Percentiles rank a stretch among this genome's conserved stretches.
phyloP scores from a whole-genome alignment of 2,113 vertebrate species.

The Archocentrus centrarchus region DNA sequence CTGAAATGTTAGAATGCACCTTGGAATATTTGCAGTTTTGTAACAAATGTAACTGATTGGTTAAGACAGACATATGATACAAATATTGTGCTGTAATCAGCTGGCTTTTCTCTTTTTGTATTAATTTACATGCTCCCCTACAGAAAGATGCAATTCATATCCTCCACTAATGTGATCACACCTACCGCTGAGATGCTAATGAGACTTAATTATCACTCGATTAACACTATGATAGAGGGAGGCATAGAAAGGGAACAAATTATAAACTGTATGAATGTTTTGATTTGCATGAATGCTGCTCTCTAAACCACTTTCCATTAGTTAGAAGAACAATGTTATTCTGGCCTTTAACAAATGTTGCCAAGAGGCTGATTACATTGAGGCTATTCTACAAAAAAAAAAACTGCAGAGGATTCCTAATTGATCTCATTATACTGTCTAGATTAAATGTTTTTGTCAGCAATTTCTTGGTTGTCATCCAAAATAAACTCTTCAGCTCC shows the following conservation, averaged over 20 bases:
- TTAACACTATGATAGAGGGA: neutral
- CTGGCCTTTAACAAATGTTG: neutral
- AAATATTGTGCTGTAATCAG: neutral
- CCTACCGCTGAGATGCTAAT: conserved; percentile 8
- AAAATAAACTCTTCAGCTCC: conserved; percentile 11
- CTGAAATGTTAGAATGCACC: neutral
- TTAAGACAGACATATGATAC: neutral
- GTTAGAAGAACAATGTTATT: neutral
- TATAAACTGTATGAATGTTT: neutral
- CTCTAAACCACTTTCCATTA: neutral
- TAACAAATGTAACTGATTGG: neutral
- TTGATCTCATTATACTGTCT: neutral
- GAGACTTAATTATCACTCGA: conserved; percentile 24
- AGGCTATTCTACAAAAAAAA: neutral
- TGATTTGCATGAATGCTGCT: conserved; percentile 12
- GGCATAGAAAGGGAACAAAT: neutral
- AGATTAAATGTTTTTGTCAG: conserved; percentile 13
- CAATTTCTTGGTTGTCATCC: conserved; percentile 20
- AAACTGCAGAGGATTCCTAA: neutral
- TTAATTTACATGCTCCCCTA: neutral
- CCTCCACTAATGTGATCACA: conserved; percentile 22
- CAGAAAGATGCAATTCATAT: conserved; percentile 6
- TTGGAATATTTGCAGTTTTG: neutral
- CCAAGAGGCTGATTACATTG: neutral
- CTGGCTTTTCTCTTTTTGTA: neutral